Evolutionary conservation across 2,888 invertebrate species (phyloP).

Genomic region (Philonicus albiceps): DNA sequence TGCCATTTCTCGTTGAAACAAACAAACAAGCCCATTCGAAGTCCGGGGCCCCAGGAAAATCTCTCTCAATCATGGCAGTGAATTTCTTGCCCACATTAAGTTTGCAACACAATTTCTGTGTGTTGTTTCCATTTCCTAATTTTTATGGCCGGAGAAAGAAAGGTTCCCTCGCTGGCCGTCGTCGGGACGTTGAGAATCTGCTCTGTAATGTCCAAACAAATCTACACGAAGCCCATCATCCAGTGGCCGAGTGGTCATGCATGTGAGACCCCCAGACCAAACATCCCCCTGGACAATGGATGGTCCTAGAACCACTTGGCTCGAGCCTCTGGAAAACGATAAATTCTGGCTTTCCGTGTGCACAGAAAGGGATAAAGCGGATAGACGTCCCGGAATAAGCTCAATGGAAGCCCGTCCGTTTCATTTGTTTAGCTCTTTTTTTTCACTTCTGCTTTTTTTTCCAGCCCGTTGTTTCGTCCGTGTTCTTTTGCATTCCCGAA

Average conservation of each 20-base stretch:
- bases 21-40: background rate
- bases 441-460: constrained; percentile 8
- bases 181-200: constrained; percentile 27
- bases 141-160: constrained; percentile 28
- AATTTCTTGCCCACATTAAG: constrained; percentile 28
- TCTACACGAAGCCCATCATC: constrained; percentile 39
- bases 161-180: constrained; percentile 3
- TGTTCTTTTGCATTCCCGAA: background rate
- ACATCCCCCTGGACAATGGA: constrained; percentile 25
- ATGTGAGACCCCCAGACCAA: constrained; percentile 11
- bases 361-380: constrained; percentile 27
- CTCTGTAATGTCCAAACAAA: constrained; percentile 37
- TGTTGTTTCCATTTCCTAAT: constrained; percentile 38
- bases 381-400: constrained; percentile 39
- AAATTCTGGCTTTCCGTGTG: constrained; percentile 28
- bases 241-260: constrained; percentile 30
- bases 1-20: constrained; percentile 2
- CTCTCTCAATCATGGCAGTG: constrained; percentile 28
- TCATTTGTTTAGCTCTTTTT: constrained; percentile 27
- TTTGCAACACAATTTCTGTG: constrained; percentile 35
- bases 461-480: background rate
- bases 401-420: constrained; percentile 29
- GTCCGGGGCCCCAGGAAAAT: background rate
- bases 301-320: constrained; percentile 35
- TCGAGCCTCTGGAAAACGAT: constrained; percentile 39